phyloP scores from a whole-genome alignment of 2,888 invertebrate species.

The Pristionchus maxplancki region DNA sequence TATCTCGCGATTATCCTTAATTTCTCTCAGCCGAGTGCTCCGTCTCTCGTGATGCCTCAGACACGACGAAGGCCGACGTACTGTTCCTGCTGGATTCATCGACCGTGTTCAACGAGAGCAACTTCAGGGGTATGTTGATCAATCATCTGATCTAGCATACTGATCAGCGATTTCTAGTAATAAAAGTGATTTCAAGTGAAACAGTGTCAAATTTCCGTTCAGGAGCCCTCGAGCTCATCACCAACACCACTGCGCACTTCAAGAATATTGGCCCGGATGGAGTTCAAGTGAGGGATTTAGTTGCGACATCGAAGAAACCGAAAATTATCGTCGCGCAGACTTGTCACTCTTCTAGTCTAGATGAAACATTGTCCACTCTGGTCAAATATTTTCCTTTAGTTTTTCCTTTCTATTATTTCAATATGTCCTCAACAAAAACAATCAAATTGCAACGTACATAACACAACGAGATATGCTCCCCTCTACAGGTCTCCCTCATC shows the following conservation, averaged over 20 bases:
- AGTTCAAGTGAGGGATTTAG: constrained; percentile 67
- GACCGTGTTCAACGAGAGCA: constrained; percentile 62
- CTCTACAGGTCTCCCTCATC: constrained; percentile 67
- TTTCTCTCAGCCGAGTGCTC: constrained; percentile 60
- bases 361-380: background rate
- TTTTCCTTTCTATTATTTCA: background rate
- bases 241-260: constrained; percentile 68
- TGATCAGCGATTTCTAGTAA: no score
- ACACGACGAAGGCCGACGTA: constrained; percentile 66
- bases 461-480: background rate
- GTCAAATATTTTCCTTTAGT: background rate
- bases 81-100: constrained; percentile 73
- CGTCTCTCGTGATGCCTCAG: constrained; percentile 62
- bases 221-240: constrained; percentile 66
- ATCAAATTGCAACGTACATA: background rate
- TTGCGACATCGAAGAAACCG: no score
- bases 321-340: no score
- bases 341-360: no score
- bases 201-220: background rate
- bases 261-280: constrained; percentile 72
- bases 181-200: background rate
- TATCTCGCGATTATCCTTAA: no score
- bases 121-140: constrained; percentile 58
- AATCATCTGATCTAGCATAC: background rate
- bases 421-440: no score